A percentile compares a stretch with the other conserved stretches of the same genome.
These are phyloP conservation scores for Platysternon megacephalum DNA, from an alignment of 2,113 vertebrate species.

Conservation along the genomic window DNA sequence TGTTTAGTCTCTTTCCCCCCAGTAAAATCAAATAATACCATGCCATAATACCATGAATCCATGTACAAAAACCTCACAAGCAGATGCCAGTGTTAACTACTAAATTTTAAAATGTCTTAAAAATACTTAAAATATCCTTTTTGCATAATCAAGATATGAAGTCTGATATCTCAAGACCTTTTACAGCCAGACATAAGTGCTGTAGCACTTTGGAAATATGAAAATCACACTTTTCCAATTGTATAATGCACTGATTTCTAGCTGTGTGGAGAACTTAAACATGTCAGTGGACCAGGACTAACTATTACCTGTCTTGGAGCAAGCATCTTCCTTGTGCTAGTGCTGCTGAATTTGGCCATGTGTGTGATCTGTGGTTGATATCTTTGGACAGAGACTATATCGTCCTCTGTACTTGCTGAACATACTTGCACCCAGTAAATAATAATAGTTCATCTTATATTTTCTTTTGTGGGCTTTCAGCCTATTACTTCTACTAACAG, in stretches of 20 bases:
- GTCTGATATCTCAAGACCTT: not conserved
- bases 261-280: not conserved
- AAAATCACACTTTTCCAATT: not conserved
- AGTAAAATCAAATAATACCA: not conserved
- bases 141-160: not conserved
- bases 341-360: not conserved
- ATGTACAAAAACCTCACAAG: not conserved
- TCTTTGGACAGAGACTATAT: not conserved
- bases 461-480: not conserved
- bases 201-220: not conserved
- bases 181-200: not conserved
- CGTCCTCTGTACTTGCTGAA: not conserved
- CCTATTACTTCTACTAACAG: not conserved
- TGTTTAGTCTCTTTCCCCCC: not conserved
- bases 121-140: not conserved
- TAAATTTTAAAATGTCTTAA: not conserved
- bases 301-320: not conserved
- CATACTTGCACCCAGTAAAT: conserved; percentile 1
- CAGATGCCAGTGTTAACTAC: not conserved
- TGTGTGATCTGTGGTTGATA: not conserved
- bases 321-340: not conserved
- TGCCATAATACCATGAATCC: not conserved
- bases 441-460: not conserved
- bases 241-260: not conserved
- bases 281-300: not conserved